phyloP scores from a whole-genome alignment of 1,140 invertebrate genomes.

The Rhyacophila brunnea region DNA sequence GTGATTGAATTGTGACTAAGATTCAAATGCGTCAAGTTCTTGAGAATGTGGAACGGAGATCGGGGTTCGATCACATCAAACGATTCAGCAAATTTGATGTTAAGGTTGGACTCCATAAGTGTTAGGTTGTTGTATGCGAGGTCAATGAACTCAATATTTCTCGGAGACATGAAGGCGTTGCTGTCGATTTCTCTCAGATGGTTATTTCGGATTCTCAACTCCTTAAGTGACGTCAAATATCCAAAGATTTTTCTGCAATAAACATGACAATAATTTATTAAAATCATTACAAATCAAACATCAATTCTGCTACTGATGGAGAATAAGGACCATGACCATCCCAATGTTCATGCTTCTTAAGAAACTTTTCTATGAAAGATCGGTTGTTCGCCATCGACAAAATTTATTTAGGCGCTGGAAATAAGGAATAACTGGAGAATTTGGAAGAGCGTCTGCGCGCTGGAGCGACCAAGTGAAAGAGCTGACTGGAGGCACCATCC shows the following conservation, averaged over 20 bases:
- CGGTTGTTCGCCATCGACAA: too few relatives aligned
- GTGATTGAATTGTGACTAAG: conserved; percentile 64
- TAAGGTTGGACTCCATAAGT: conserved; percentile 40
- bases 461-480: too few relatives aligned
- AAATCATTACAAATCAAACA: too few relatives aligned
- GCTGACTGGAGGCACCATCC: too few relatives aligned
- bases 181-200: conserved; percentile 43
- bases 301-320: too few relatives aligned
- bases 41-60: conserved; percentile 56
- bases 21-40: conserved; percentile 56
- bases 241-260: conserved; percentile 42
- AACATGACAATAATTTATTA: neutral
- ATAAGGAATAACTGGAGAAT: too few relatives aligned
- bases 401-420: too few relatives aligned
- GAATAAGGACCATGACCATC: too few relatives aligned
- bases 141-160: conserved; percentile 45
- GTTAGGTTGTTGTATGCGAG: conserved; percentile 56
- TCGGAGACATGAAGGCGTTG: conserved; percentile 43
- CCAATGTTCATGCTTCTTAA: too few relatives aligned
- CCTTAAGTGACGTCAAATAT: conserved; percentile 35
- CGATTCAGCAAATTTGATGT: neutral
- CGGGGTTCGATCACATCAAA: conserved; percentile 1
- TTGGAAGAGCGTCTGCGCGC: too few relatives aligned
- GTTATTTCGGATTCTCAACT: conserved; percentile 50
- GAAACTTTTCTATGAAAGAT: too few relatives aligned